Base-by-base conservation (phyloP, 2,888 invertebrate species). In the Seira sanloemensis region DNA sequence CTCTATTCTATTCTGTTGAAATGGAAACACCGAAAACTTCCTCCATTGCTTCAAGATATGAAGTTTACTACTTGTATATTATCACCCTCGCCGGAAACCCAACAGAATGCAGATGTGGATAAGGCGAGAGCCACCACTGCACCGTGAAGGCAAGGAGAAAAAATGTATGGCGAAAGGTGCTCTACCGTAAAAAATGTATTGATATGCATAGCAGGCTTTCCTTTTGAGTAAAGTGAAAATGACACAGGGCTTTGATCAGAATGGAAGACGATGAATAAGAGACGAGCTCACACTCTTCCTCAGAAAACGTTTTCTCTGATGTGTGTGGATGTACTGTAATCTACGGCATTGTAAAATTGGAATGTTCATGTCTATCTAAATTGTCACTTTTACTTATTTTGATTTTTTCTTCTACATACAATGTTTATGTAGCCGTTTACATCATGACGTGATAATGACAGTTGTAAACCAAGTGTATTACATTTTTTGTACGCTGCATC, bases 151-250 rank as follows among this genome's bases (percentile, higher is more conserved):
- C 5, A 37, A 12, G 4, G 37, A 37, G 12, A 37, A 37, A 12
- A 37, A 37, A 37, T 4, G 37, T 7, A n/a, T n/a, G n/a, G n/a
- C 4, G 37, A 37, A 74, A 71, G 81, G 69, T 81, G 75, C 58
- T 80, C 50, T 37, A 18, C 2, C 5, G 1, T n/a, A 27, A 82
- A 75, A 75, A 66, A 75, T 66, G 37, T 65, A 77, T 82, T 82
- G 71, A 76, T 82, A 82, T 82, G 82, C 76, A 82, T 77, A 82
- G 82, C 72, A 69, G 81, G 37, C 66, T 26, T 67, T 71, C 82
- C 27, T 26, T 66, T 77, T 76, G 82, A 76, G 77, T 82, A 82
- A n/a, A 82, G 77, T 82, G 82, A 82, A 82, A 82, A 82, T 82
- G 82, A 82, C 82, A 72, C 76, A 65, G 37, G 50, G 66, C 75